These are phyloP conservation scores for Coracopsis vasa DNA, from an alignment of 2,113 vertebrate species.

Conservation along the genomic window DNA sequence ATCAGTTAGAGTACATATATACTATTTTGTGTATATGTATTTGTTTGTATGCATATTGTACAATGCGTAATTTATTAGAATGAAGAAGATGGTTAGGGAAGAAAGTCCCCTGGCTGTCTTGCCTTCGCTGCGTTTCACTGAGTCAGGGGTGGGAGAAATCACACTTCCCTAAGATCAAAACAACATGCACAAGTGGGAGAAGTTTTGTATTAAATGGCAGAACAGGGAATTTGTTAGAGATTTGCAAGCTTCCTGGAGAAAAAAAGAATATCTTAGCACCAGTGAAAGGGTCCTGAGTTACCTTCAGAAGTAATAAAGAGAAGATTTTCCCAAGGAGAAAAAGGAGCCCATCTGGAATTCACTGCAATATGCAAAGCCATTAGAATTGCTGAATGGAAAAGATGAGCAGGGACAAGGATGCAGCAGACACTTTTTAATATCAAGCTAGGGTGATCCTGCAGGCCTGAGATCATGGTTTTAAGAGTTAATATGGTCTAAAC, in stretches of 20 bases:
- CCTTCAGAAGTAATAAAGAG: not conserved
- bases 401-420: not conserved
- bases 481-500: not conserved
- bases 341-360: not conserved
- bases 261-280: not conserved
- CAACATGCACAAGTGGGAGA: not conserved
- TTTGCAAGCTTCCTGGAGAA: not conserved
- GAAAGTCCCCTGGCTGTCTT: not conserved
- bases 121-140: not conserved
- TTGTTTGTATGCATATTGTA: not conserved
- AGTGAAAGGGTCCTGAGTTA: not conserved
- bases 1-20: not conserved
- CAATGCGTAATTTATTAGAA: not conserved
- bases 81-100: not conserved
- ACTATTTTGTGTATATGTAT: not conserved
- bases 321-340: not conserved
- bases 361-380: accelerated
- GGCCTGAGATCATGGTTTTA: not conserved
- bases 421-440: not conserved
- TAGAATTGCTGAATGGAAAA: not conserved
- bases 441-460: not conserved
- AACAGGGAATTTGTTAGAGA: not conserved
- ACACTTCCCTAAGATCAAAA: not conserved
- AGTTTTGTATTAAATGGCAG: not conserved
- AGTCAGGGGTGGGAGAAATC: not conserved